Evolutionary conservation across 2,797 vertebrate genomes (phyloP).

Genomic region (Gallirallus australis): DNA sequence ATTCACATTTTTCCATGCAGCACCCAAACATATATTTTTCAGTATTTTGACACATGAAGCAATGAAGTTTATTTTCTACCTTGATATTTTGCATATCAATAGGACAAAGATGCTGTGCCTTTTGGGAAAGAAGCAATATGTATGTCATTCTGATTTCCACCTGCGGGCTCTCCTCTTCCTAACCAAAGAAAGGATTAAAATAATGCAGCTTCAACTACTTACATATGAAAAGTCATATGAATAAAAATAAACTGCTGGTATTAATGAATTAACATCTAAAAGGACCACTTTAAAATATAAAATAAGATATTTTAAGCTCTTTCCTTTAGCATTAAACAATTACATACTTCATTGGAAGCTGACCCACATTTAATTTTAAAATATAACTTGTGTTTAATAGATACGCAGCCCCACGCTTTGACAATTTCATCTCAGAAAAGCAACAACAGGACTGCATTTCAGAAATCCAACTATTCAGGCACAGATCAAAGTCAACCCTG

Average conservation of each 20-base stretch:
- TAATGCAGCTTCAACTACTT: slow-evolving; percentile 59
- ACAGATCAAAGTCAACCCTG: not conserved
- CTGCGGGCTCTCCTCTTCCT: slow-evolving; percentile 52
- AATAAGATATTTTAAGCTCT: slow-evolving; percentile 53
- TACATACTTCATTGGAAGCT: slow-evolving; percentile 18
- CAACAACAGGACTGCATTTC: not conserved
- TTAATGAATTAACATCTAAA: slow-evolving; percentile 69
- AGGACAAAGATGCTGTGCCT: not conserved
- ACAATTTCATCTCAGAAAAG: not conserved
- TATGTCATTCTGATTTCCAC: slow-evolving; percentile 49
- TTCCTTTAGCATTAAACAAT: slow-evolving; percentile 55
- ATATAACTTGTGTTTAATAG: not conserved
- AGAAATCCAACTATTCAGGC: not conserved
- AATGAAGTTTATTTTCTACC: slow-evolving; percentile 46
- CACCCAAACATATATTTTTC: slow-evolving; percentile 14
- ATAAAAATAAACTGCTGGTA: slow-evolving; percentile 59
- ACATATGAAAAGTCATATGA: slow-evolving; percentile 55
- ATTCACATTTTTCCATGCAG: not conserved
- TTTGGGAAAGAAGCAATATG: slow-evolving; percentile 51
- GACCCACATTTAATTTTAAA: slow-evolving; percentile 45
- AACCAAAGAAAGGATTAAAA: slow-evolving; percentile 52
- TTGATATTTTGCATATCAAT: slow-evolving; percentile 49
- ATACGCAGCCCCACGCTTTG: not conserved
- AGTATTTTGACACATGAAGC: slow-evolving; percentile 12
- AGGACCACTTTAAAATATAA: slow-evolving; percentile 55